These are phyloP conservation scores for Daboia siamensis DNA, from an alignment of 2,113 vertebrate genomes.

Conservation along the genomic window DNA sequence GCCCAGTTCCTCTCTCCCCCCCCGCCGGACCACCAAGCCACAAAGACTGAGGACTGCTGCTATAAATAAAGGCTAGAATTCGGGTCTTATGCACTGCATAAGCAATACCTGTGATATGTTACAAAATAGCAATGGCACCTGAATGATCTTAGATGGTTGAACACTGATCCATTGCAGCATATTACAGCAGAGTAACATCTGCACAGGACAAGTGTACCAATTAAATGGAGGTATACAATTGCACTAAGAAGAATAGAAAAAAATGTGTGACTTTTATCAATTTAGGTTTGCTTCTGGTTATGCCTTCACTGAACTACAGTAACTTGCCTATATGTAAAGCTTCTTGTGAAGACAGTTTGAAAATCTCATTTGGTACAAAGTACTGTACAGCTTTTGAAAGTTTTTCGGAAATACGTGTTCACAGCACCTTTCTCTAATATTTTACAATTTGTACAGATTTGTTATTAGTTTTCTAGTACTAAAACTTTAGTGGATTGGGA, in stretches of 20 bases:
- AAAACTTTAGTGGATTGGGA: neutral
- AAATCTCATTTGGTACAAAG: neutral
- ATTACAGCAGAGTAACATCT: neutral
- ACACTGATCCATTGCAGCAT: neutral
- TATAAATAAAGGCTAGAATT: neutral
- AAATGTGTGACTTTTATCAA: neutral
- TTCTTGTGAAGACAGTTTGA: neutral
- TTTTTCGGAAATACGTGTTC: neutral
- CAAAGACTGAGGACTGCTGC: neutral
- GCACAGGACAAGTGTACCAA: neutral
- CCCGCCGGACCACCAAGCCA: too few relatives aligned
- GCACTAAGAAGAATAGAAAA: neutral
- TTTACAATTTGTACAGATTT: neutral
- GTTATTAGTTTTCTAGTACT: neutral
- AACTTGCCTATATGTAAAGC: neutral
- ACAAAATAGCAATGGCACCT: neutral
- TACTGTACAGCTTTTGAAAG: neutral
- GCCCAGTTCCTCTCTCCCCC: too few relatives aligned
- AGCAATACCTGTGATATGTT: neutral
- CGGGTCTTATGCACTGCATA: conserved; percentile 12
- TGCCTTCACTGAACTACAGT: neutral
- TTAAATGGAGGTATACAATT: neutral
- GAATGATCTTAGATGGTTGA: neutral
- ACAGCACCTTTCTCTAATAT: neutral
- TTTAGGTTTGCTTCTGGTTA: neutral